These are phyloP conservation scores for Orchestes rusci DNA, from an alignment of 2,888 invertebrate species.

Conservation along the genomic window DNA sequence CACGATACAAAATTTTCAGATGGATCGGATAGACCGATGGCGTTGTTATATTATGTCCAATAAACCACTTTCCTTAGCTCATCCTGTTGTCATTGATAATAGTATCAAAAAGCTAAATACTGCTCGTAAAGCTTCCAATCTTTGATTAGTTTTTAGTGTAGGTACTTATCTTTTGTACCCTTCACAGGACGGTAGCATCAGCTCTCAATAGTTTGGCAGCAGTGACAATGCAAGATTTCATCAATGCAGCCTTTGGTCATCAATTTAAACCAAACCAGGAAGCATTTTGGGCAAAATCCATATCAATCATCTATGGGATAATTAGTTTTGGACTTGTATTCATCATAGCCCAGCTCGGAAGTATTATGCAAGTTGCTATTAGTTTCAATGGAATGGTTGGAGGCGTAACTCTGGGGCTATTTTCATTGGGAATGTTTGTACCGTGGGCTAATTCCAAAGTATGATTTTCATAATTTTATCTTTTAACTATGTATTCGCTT, in stretches of 20 bases:
- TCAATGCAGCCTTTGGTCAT: slow-evolving; percentile 63
- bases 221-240: slow-evolving; percentile 81
- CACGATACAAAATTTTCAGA: no score
- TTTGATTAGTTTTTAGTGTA: no score
- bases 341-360: slow-evolving; percentile 78
- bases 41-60: no score
- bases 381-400: slow-evolving; percentile 87
- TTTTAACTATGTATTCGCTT: slow-evolving; percentile 13
- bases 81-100: no score
- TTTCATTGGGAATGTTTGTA: slow-evolving; percentile 82
- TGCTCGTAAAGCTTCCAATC: no score
- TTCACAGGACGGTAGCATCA: slow-evolving; percentile 84
- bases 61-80: no score
- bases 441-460: slow-evolving; percentile 81
- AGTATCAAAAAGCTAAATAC: no score
- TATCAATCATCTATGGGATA: slow-evolving; percentile 62
- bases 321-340: slow-evolving; percentile 65
- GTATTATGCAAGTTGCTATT: slow-evolving; percentile 80
- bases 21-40: no score
- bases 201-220: slow-evolving; percentile 90
- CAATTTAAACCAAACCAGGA: slow-evolving; percentile 68
- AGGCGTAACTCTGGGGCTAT: slow-evolving; percentile 80
- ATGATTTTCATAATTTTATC: slow-evolving; percentile 25
- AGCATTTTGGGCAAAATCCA: slow-evolving; percentile 62
- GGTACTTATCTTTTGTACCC: no score